Evolutionary conservation across 1,140 invertebrate species (phyloP).

Genomic region (Drosophila pectinifera): DNA sequence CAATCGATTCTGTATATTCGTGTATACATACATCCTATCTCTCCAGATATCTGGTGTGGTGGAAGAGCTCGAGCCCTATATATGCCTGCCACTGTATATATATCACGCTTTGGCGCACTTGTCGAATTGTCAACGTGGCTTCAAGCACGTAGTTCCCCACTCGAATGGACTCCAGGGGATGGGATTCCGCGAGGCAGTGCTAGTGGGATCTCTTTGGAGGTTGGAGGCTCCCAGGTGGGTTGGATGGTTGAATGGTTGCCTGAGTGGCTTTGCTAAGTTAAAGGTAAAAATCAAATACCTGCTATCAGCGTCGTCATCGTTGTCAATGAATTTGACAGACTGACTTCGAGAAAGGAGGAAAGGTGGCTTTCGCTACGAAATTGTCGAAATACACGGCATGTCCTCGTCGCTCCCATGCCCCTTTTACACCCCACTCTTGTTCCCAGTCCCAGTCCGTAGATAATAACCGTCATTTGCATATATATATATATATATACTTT

Average conservation of each 20-base stretch:
- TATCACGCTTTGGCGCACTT: constrained; percentile 61
- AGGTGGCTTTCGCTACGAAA: constrained; percentile 46
- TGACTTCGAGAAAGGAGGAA: constrained; percentile 33
- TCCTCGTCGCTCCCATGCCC: constrained; percentile 9
- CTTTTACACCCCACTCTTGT: neutral
- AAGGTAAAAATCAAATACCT: constrained; percentile 62
- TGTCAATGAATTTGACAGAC: constrained; percentile 79
- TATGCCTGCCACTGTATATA: constrained; percentile 8
- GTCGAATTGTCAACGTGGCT: constrained; percentile 78
- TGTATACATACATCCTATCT: constrained; percentile 5
- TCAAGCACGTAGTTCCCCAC: constrained; percentile 32
- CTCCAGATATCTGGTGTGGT: neutral
- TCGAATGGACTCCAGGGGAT: neutral
- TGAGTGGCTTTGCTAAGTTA: constrained; percentile 27
- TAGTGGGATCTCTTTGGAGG: too few species aligned
- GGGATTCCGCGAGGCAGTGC: neutral
- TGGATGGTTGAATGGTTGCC: neutral
- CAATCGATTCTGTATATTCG: constrained; percentile 69
- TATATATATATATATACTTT: constrained; percentile 5
- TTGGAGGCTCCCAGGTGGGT: neutral
- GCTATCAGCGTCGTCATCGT: constrained; percentile 75
- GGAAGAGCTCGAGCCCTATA: neutral
- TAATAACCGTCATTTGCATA: constrained; percentile 16
- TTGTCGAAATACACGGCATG: constrained; percentile 77
- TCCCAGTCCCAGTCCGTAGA: neutral